These are phyloP conservation scores for Xerus inauris DNA, from an alignment of 2,113 vertebrate genomes.

Conservation along the genomic window DNA sequence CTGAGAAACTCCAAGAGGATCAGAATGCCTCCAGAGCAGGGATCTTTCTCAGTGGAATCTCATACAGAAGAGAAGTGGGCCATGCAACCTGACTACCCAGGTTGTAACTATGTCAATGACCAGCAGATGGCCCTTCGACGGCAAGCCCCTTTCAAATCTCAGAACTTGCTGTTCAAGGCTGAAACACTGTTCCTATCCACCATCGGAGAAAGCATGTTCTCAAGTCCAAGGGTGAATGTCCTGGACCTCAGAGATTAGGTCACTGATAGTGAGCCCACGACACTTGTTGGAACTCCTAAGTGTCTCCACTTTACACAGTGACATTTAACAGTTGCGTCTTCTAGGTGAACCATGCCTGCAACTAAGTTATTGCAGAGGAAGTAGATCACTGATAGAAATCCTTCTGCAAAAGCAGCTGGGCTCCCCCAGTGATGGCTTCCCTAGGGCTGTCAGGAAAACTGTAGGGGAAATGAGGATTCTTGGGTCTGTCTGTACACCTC, in stretches of 20 bases:
- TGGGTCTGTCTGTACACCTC: neutral
- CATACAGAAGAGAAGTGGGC: neutral
- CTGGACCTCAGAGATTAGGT: neutral
- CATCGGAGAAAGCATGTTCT: neutral
- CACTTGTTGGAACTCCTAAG: neutral
- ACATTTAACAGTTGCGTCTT: neutral
- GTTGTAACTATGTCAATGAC: neutral
- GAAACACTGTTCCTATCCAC: neutral
- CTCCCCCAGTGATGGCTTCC: neutral
- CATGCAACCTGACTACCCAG: neutral
- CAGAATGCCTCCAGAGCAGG: neutral
- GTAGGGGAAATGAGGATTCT: neutral
- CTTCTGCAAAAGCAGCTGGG: neutral
- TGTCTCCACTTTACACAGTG: neutral
- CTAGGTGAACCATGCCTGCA: neutral
- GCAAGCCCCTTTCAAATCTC: neutral
- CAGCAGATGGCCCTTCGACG: neutral
- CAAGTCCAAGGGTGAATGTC: neutral
- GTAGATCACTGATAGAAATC: neutral
- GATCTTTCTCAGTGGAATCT: neutral
- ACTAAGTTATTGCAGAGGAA: neutral
- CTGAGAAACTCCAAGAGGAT: conserved; percentile 6
- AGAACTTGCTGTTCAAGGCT: neutral
- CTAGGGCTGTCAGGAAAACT: neutral
- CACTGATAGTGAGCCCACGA: neutral